Base-by-base conservation (phyloP, 2,888 invertebrate species). In the Andricus curvator region DNA sequence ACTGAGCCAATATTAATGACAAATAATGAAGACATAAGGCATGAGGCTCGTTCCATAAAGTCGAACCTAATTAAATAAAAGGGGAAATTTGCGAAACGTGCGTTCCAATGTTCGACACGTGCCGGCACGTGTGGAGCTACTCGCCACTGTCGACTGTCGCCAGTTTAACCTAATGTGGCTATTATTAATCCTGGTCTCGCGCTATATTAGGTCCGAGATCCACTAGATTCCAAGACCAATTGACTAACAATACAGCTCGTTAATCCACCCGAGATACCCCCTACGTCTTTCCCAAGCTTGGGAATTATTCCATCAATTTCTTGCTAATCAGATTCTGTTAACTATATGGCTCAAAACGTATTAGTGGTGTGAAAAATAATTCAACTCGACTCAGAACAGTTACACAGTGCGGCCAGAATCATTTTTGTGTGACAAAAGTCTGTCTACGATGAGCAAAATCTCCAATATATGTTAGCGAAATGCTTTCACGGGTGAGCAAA, bases 61-160 rank as follows among this genome's bases (percentile, higher is more conserved):
- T 84, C 83, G 82, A 80, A 74, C 87, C 90, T 92, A 92, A 92
- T 92, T 91, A 92, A 92, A 92, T 92, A 89, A 92, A 91, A 90
- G 89, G 88, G 86, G 87, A 86, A 88, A 89, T 90, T 85, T 89
- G 84, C 87, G 85, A 86, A 87, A 87, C 84, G 88, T 86, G 82
- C 83, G 84, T 70, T 41, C 81, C 81, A 65, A 77, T 83, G 76
- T 83, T 82, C 78, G 81, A 79, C 88, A 89, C 89, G 88, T 86
- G 88, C 64, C 85, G 88, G 62, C 89, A 88, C 90, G 90, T 90
- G 90, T 83, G 81, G 80, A 80, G 83, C 80, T 82, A 83, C 82
- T 80, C 77, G 79, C 78, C 68, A 81, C 83, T 68, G 77, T 82
- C 78, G 70, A 81, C 82, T 68, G 77, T 82, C 77, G 70, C 76